Evolutionary conservation across 2,113 vertebrate genomes (phyloP).

Genomic region (Gymnocephalus cernua): DNA sequence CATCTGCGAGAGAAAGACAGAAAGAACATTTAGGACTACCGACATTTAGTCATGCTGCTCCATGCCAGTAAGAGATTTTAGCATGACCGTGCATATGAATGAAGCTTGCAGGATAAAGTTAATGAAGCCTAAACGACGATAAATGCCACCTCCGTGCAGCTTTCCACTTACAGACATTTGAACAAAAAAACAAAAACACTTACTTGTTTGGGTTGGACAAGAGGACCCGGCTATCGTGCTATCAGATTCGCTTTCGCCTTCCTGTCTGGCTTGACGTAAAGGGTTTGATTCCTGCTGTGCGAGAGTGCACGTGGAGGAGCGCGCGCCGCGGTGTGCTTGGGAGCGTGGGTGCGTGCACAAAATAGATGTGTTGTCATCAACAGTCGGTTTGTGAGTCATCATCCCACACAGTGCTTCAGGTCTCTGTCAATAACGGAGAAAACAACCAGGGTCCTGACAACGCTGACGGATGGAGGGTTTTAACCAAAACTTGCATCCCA

Average conservation of each 20-base stretch:
- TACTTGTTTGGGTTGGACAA: constrained; percentile 39
- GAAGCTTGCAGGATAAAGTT: constrained; percentile 1
- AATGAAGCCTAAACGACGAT: background rate
- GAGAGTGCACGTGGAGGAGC: constrained; percentile 56
- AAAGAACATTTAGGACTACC: too few relatives aligned
- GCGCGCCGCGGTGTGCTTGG: constrained; percentile 50
- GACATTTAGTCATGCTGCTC: constrained; percentile 20
- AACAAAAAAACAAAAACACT: constrained; percentile 31
- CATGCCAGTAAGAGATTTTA: background rate
- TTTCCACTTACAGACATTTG: background rate
- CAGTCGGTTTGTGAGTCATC: constrained; percentile 64
- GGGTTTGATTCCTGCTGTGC: constrained; percentile 55
- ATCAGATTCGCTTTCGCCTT: constrained; percentile 58
- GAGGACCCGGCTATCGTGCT: constrained; percentile 44
- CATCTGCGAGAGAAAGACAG: constrained; percentile 63
- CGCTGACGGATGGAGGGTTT: constrained; percentile 7
- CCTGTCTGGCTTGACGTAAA: constrained; percentile 63
- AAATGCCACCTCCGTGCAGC: background rate
- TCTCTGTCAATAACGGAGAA: constrained; percentile 31
- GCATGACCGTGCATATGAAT: constrained; percentile 58
- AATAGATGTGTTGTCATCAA: constrained; percentile 51
- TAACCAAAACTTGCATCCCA: background rate
- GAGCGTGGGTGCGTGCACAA: constrained; percentile 67
- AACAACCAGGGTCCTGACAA: constrained; percentile 3
- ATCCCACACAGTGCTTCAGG: constrained; percentile 58